Percentiles rank a stretch among this genome's conserved stretches.
These are phyloP conservation scores for Panagrolaimus sp. DNA, from an alignment of 1,140 invertebrate genomes.

Conservation along the genomic window DNA sequence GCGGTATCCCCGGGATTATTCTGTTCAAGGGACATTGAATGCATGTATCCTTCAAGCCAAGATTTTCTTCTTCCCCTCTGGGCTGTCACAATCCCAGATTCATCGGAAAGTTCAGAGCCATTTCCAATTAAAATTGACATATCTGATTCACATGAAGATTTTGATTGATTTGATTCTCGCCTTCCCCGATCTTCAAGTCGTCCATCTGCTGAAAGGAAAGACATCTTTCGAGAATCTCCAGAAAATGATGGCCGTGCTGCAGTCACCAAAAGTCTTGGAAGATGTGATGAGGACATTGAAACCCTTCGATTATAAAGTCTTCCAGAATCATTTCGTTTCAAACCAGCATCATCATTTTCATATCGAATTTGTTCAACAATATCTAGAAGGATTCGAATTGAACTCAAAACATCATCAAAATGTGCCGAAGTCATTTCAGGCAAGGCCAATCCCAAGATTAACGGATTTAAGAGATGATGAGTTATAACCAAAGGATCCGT, in stretches of 20 bases:
- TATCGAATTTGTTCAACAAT: conserved; percentile 55
- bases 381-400: conserved; percentile 52
- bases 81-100: conserved; percentile 38
- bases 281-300: conserved; percentile 50
- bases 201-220: conserved; percentile 57
- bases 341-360: conserved; percentile 43
- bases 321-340: conserved; percentile 6
- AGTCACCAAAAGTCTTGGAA: conserved; percentile 57
- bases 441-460: conserved; percentile 46
- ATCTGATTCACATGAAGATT: conserved; percentile 53
- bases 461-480: conserved; percentile 51
- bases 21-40: conserved; percentile 53
- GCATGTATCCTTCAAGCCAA: conserved; percentile 54
- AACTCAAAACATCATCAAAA: conserved; percentile 55
- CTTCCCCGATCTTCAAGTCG: conserved; percentile 49
- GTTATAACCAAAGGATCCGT: conserved; percentile 45
- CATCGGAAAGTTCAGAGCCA: conserved; percentile 56
- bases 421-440: conserved; percentile 49
- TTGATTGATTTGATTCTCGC: conserved; percentile 52
- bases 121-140: conserved; percentile 56
- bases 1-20: conserved; percentile 12
- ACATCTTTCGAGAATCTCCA: conserved; percentile 54
- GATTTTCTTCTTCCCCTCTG: conserved; percentile 41
- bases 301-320: conserved; percentile 52
- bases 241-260: conserved; percentile 54